These are phyloP conservation scores for Sebastes trivittatus DNA, from an alignment of 2,797 vertebrate species.

Conservation along the genomic window DNA sequence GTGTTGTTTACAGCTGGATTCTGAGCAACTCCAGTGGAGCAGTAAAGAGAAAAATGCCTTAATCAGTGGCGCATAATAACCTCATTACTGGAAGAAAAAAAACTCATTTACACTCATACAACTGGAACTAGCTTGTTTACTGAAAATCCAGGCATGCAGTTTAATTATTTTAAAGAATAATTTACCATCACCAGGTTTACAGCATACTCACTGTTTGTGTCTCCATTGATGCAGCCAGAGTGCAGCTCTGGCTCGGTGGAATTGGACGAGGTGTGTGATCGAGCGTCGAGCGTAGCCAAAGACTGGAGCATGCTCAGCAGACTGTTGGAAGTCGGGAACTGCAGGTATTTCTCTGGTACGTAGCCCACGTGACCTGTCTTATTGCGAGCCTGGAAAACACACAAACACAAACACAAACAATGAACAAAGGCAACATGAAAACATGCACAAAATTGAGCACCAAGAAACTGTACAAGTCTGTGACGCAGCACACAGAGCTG, in stretches of 20 bases:
- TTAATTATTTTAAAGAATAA: slow-evolving; percentile 11
- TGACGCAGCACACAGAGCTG: background rate
- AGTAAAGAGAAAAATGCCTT: slow-evolving; percentile 22
- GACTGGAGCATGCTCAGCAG: slow-evolving; percentile 97
- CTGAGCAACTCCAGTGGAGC: background rate
- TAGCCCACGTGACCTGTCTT: slow-evolving; percentile 94
- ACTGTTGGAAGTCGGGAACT: slow-evolving; percentile 94
- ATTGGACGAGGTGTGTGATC: slow-evolving; percentile 94
- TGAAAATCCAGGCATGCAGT: background rate
- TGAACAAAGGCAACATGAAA: background rate
- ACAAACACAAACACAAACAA: background rate
- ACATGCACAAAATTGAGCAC: background rate
- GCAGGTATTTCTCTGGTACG: slow-evolving; percentile 97
- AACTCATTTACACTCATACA: slow-evolving; percentile 2
- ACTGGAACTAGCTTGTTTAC: slow-evolving; percentile 6
- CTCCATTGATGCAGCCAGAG: slow-evolving; percentile 86
- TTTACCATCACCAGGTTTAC: background rate
- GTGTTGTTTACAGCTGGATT: background rate
- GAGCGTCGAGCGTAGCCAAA: slow-evolving; percentile 88
- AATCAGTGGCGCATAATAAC: slow-evolving; percentile 15
- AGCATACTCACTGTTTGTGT: slow-evolving; percentile 86
- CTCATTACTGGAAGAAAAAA: slow-evolving; percentile 2
- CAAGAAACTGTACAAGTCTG: background rate
- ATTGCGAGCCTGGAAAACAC: slow-evolving; percentile 88
- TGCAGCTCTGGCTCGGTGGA: slow-evolving; percentile 90